Evolutionary conservation across 1,140 invertebrate species (phyloP), one percentile per base, ranked within the genome.

Genomic region (Lineus longissimus): DNA sequence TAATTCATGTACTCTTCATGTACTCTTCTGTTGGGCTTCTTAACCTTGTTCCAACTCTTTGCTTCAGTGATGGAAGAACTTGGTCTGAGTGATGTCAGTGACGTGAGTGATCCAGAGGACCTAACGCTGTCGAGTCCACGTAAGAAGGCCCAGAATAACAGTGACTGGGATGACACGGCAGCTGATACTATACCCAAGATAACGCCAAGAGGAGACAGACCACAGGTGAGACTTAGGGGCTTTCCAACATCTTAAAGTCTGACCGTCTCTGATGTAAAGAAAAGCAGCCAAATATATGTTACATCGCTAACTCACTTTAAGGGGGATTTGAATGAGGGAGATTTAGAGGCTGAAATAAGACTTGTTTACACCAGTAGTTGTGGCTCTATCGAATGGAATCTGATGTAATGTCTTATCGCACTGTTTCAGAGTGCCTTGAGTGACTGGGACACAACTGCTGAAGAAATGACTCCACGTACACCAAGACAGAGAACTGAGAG

Each of bases 11-110:
- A 43, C 19, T 13, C 11, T 19, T 43, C 19, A 43, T 13, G 19
- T 43, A 43, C 19, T 27, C 25, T 51, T 4, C 25, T 9, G 6
- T 7, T 51, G 4, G n/a, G n/a, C n/a, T 51, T 4, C 47, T 51
- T 51, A 4, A 23, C 4, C 6, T 57, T 57, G 7, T 25, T 57
- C n/a, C 27, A 13, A 6, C 9, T 30, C 30, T 58, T 30, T 45
- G 23, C 58, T 67, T 64, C 66, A n/a, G 63, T 73, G 25, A 68
- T 73, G 70, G 70, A 68, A 33, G 70, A 71, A 2, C 61, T 73
- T n/a, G 72, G 72, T 13, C 59, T 72, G 22, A 67, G 64, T 59
- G 70, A 73, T 62, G 57, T 61, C 9, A 65, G 67, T 57, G 72
- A 73, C 29, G 63, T 68, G 61, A 73, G 68, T 43, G 72, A 72